Evolutionary conservation across 35 echinoderm and acorn worm genomes (phyloP).

Genomic region (Heliocidaris tuberculata): DNA sequence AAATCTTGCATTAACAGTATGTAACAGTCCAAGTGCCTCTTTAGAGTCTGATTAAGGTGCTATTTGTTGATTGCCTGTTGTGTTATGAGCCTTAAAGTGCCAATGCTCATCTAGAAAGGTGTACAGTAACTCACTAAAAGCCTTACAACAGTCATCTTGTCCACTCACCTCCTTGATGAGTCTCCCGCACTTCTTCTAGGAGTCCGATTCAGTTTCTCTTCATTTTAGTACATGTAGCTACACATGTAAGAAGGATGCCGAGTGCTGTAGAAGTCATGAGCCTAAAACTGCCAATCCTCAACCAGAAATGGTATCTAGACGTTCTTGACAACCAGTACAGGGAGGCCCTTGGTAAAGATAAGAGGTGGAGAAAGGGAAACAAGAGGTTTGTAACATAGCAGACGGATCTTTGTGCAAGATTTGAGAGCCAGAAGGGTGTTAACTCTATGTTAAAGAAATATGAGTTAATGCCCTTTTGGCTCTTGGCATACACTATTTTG

Average conservation of each 20-base stretch:
- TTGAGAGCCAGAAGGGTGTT: background rate
- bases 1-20: background rate
- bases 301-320: conserved; percentile 60
- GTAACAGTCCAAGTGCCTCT: background rate
- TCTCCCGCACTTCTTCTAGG: background rate
- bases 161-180: too few relatives aligned
- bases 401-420: too few relatives aligned
- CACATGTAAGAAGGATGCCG: background rate
- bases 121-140: background rate
- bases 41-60: background rate
- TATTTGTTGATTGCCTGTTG: background rate
- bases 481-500: too few relatives aligned
- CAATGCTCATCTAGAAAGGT: background rate
- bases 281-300: conserved; percentile 58
- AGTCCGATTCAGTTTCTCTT: background rate
- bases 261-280: conserved; percentile 34
- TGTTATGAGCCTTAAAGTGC: background rate
- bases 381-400: conserved; percentile 44
- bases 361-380: conserved; percentile 26
- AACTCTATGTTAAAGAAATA: too few relatives aligned
- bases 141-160: background rate
- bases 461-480: too few relatives aligned
- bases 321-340: conserved; percentile 57
- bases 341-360: conserved; percentile 47
- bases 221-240: background rate